Conservation (phyloP, 2,113 vertebrate genomes). For the Phyllostomus hastatus region DNA sequence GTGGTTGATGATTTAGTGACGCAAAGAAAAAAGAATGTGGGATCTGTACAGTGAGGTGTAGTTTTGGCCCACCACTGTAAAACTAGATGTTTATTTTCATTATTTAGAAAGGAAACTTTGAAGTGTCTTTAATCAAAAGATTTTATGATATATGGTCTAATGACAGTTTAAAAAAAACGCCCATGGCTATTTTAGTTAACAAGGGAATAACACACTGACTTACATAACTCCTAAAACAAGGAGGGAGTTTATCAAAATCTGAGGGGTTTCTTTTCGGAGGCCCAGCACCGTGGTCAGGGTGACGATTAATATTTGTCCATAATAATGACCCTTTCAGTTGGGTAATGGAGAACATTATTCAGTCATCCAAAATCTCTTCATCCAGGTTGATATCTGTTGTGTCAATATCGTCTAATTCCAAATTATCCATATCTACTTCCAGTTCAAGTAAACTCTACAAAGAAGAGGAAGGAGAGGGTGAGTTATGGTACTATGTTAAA, state of each 20-base stretch:
- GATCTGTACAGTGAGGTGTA: neutral
- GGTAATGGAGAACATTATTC: constrained; percentile 64
- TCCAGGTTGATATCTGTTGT: constrained; percentile 97
- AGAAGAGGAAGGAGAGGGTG: neutral
- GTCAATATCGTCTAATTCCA: constrained; percentile 97
- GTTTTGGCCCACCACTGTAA: neutral
- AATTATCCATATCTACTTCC: constrained; percentile 95
- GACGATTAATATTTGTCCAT: neutral
- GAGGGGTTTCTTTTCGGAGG: constrained; percentile 16
- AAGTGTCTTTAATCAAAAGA: constrained; percentile 46
- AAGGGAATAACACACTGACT: constrained; percentile 20
- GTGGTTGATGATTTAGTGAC: neutral
- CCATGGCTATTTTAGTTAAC: constrained; percentile 5
- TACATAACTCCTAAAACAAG: neutral
- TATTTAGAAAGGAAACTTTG: constrained; percentile 35
- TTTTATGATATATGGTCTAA: constrained; percentile 47
- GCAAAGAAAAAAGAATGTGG: neutral
- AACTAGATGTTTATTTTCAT: constrained; percentile 8
- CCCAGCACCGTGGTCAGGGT: constrained; percentile 41
- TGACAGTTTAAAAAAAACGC: constrained; percentile 47
- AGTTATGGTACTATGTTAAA: neutral
- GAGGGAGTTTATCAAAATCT: constrained; percentile 62
- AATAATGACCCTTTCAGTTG: constrained; percentile 64
- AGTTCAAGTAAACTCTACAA: constrained; percentile 91
- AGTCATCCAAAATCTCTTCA: constrained; percentile 94